Conservation (phyloP, 2,888 invertebrate genomes). For the Cremastinae sp. region DNA sequence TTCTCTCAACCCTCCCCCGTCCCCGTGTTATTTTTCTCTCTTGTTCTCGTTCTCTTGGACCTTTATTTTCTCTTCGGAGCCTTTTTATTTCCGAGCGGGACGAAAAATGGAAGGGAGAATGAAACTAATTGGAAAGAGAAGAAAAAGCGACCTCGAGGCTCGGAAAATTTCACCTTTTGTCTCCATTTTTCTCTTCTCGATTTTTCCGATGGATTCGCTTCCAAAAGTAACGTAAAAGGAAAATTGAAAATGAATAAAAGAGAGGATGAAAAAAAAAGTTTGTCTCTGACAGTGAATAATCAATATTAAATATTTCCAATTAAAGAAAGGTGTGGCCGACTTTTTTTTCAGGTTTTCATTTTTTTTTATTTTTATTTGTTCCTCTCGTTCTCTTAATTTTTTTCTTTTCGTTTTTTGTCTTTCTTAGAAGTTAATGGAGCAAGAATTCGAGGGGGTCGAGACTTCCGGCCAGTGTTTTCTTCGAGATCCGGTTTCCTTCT, state of each 20-base stretch:
- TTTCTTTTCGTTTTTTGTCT: background rate
- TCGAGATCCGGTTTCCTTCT: conserved; percentile 5
- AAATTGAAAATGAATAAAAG: no score
- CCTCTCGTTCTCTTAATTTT: no score
- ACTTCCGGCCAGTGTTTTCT: conserved; percentile 24
- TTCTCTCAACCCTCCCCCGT: background rate
- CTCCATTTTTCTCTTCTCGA: no score
- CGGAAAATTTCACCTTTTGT: no score
- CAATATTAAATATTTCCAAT: conserved; percentile 21
- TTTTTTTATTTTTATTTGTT: no score
- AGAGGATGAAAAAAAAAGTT: no score
- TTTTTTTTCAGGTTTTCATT: no score
- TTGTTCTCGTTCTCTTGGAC: background rate
- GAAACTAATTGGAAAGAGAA: conserved; percentile 31
- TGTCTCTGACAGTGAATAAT: background rate
- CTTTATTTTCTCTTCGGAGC: background rate
- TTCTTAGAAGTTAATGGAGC: conserved; percentile 19
- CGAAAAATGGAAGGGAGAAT: conserved; percentile 19
- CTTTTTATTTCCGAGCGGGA: conserved; percentile 12
- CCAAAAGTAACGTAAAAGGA: no score
- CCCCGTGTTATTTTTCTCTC: background rate
- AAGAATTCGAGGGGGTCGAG: conserved; percentile 10
- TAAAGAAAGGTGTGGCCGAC: background rate
- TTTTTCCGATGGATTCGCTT: no score
- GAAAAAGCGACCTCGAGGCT: no score